Percentiles rank a stretch among this genome's conserved stretches.
phyloP scores from a whole-genome alignment of 2,888 invertebrate genomes.

The Volucella inanis region DNA sequence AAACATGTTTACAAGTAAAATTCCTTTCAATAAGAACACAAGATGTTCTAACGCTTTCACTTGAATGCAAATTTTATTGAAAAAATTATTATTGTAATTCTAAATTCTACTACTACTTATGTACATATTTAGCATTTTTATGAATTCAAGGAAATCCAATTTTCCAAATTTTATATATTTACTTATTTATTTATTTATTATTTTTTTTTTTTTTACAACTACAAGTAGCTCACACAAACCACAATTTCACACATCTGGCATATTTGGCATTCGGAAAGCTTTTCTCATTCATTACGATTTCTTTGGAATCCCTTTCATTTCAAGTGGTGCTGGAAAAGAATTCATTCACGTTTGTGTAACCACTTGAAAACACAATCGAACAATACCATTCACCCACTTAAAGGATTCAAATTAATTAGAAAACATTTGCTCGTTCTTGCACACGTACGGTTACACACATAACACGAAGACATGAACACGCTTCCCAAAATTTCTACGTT shows the following conservation, averaged over 20 bases:
- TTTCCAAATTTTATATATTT: slow-evolving; percentile 38
- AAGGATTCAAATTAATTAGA: slow-evolving; percentile 69
- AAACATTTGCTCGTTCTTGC: slow-evolving; percentile 43
- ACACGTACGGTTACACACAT: slow-evolving; percentile 43
- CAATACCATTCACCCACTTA: slow-evolving; percentile 12
- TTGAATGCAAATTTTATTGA: slow-evolving; percentile 14
- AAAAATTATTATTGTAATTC: slow-evolving; percentile 61
- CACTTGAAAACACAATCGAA: slow-evolving; percentile 44
- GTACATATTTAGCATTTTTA: slow-evolving; percentile 59
- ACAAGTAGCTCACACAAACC: slow-evolving; percentile 42
- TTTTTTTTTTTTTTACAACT: slow-evolving; percentile 10
- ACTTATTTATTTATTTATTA: too few species aligned
- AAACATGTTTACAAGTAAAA: background rate
- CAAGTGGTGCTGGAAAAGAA: slow-evolving; percentile 13
- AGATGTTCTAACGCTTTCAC: background rate
- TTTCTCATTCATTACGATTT: slow-evolving; percentile 43
- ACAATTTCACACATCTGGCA: slow-evolving; percentile 64
- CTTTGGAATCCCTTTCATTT: background rate
- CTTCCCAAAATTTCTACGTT: slow-evolving; percentile 31
- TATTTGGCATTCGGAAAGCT: background rate
- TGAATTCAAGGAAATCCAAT: slow-evolving; percentile 57
- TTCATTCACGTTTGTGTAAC: slow-evolving; percentile 25
- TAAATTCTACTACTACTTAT: slow-evolving; percentile 38
- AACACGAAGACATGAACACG: slow-evolving; percentile 57
- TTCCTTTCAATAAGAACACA: background rate